Evolutionary conservation across 2,113 vertebrate genomes (phyloP), one percentile per base, ranked within the genome.

Genomic region (Vulpes vulpes): DNA sequence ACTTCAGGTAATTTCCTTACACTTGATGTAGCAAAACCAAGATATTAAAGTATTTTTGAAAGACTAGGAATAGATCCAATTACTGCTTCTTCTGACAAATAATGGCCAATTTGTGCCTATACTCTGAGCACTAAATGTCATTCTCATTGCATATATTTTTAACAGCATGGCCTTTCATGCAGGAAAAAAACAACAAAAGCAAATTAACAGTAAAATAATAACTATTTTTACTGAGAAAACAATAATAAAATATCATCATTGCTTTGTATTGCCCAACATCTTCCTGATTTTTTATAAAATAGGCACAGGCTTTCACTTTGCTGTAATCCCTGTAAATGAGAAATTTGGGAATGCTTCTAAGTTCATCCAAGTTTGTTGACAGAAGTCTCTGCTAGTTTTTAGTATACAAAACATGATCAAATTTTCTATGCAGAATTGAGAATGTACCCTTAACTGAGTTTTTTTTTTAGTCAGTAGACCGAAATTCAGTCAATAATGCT

Each of bases 21-120:
- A 73, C 43, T 90, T 85, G 55, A 80, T 55, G 11, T 43, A 84
- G 19, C 51, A 88, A 87, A 88, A 94, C 20, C 38, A 76, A 81
- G 17, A 91, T 60, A 91, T 76, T 57, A 85, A 62, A 89, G 51
- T 11, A 6, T 80, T 90, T 97, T 89, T 81, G 60, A 81, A 89
- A 89, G 96, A 74, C 30, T 79, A 49, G 23, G 71, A 82, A 76
- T 64, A 87, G 43, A 85, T 80, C 43, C 84, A 71, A 84, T 94
- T 89, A 84, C 65, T 49, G 84, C 64, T 87, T 93, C 64, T 73
- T 78, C 59, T 92, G 5, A 86, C 82, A 95, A 96, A 94, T 49
- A 93, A 73, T 8, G 30, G 85, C 38, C 65, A 91, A 87, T 83
- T 90, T 92, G 53, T 73, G 6, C n/a, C 35, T 79, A 60, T 4